Base-by-base conservation (phyloP, 2,113 vertebrate species). In the Salvelinus alpinus region DNA sequence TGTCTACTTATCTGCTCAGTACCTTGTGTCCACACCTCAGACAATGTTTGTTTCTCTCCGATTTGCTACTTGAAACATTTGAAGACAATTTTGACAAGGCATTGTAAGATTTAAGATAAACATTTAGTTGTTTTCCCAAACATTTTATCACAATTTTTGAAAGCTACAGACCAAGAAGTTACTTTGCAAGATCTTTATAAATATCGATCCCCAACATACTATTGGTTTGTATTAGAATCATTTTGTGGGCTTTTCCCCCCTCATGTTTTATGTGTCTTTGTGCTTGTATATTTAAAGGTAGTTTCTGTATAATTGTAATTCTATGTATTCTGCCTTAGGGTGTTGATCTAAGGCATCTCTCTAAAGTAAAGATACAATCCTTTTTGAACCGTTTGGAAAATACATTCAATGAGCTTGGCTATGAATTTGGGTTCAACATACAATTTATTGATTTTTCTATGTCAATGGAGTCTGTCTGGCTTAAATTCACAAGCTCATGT, bases 121-220 rank as follows among this genome's bases (percentile, higher is more conserved):
- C 67, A 75, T 89, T 92, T 92, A 91, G 85, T 89, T 88, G 77
- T 90, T 89, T 86, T 88, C 85, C 87, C 82, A 89, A 89, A 86
- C 70, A 81, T 88, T 88, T 91, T 86, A 89, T 83, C 89, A 89
- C 83, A 91, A 89, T 90, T 86, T 84, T n/a, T 83, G 90, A 95
- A 95, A 95, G 95, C 95, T 97, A 95, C 95, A 96, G 92, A 95
- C 95, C 97, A 96, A 96, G 95, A 91, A 96, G 93, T 94, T 94
- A 90, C 90, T 94, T 54, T 93, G 93, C 94, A 94, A 95, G 93
- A 95, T 93, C 94, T 92, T 94, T 94, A 94, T 91, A 93, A 91
- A 92, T 92, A 92, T 84, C 5, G 85, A 90, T 84, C 84, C 78
- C 87, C 86, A 88, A 89, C 88, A 93, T 92, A 82, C 87, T 91